A percentile compares a stretch with the other conserved stretches of the same genome.
Conservation (phyloP, 1,140 invertebrate species). For the Zaprionus ghesquierei region DNA sequence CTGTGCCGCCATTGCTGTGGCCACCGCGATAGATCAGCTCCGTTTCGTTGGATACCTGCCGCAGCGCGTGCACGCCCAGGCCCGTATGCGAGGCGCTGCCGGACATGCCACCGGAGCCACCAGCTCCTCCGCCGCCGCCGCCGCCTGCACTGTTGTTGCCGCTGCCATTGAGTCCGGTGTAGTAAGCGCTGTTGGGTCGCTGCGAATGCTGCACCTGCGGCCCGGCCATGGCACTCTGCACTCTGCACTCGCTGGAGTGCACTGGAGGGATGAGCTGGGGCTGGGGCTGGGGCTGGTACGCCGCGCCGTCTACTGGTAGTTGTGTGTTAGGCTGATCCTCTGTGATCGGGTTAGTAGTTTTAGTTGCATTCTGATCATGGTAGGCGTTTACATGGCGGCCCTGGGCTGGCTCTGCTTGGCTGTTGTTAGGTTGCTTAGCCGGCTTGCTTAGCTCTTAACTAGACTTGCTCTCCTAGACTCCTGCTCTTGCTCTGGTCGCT, state of each 20-base stretch:
- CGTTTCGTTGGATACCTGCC: constrained; percentile 75
- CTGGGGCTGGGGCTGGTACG: neutral
- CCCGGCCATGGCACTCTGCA: constrained; percentile 59
- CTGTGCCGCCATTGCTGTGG: constrained; percentile 66
- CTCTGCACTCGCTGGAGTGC: neutral
- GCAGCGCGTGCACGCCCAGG: constrained; percentile 71
- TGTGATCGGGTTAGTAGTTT: constrained; percentile 52
- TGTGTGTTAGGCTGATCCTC: constrained; percentile 22
- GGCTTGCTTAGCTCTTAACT: neutral
- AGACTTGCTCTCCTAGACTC: too few relatives aligned
- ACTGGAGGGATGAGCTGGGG: neutral
- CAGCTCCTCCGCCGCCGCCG: constrained; percentile 2
- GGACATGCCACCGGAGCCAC: constrained; percentile 31
- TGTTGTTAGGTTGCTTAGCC: constrained; percentile 4
- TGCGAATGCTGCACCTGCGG: constrained; percentile 77
- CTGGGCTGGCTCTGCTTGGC: neutral
- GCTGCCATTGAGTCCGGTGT: constrained; percentile 72
- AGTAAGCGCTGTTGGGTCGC: constrained; percentile 76
- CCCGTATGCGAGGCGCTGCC: constrained; percentile 76
- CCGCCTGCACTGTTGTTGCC: constrained; percentile 19
- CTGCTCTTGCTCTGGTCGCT: neutral
- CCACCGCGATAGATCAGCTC: constrained; percentile 78
- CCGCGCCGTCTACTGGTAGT: constrained; percentile 38
- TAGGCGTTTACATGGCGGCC: constrained; percentile 22
- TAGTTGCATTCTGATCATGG: constrained; percentile 58